A percentile compares a stretch with the other conserved stretches of the same genome.
Conservation (phyloP, 1,140 invertebrate species). For the Aphaenogaster ashmeadi region DNA sequence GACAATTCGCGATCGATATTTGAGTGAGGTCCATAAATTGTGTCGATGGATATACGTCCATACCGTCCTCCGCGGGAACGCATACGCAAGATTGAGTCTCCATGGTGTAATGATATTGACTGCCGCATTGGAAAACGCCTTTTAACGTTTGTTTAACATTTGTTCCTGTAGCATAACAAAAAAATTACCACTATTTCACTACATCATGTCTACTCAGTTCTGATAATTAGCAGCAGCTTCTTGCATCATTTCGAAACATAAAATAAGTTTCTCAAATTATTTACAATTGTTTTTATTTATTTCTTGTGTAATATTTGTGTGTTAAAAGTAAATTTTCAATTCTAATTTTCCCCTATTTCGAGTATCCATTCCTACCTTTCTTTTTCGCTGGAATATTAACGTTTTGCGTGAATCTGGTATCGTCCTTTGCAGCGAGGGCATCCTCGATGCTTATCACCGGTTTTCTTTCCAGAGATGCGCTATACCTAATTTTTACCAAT, state of each 20-base stretch:
- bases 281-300: neutral
- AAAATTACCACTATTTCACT: neutral
- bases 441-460: slow-evolving; percentile 90
- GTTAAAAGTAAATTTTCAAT: neutral
- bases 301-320: neutral
- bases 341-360: neutral
- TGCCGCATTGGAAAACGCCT: slow-evolving; percentile 85
- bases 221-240: neutral
- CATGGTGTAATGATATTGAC: slow-evolving; percentile 91
- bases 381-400: slow-evolving; percentile 80
- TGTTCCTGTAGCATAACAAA: slow-evolving; percentile 71
- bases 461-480: slow-evolving; percentile 82
- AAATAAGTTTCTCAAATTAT: neutral
- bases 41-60: slow-evolving; percentile 89
- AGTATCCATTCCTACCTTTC: slow-evolving; percentile 77
- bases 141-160: slow-evolving; percentile 86
- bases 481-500: slow-evolving; percentile 90
- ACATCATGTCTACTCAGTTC: neutral
- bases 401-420: slow-evolving; percentile 78
- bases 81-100: slow-evolving; percentile 90
- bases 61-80: slow-evolving; percentile 90
- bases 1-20: slow-evolving; percentile 88
- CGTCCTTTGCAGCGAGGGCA: slow-evolving; percentile 86
- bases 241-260: neutral
- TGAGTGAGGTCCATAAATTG: slow-evolving; percentile 91